Evolutionary conservation across 2,888 invertebrate genomes (phyloP).

Genomic region (Ormyrus labotus): DNA sequence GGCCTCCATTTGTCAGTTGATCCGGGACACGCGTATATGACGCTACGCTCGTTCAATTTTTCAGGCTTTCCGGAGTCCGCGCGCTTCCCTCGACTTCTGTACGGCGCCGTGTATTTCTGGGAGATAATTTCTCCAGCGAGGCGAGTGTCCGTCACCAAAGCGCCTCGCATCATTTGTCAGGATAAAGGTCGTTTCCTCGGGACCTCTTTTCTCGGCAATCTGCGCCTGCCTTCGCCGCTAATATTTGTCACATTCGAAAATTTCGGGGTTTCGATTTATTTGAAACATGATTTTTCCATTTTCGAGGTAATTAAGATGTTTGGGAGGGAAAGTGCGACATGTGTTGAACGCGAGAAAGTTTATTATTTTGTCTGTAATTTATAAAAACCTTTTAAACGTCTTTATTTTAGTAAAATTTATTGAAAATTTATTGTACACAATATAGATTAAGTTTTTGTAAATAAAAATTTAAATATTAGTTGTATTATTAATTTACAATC

Average conservation of each 20-base stretch:
- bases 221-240: not conserved
- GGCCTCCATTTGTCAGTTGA: slow-evolving; percentile 44
- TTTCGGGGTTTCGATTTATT: not conserved
- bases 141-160: slow-evolving; percentile 28
- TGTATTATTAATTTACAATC: too few relatives aligned
- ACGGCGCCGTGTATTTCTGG: slow-evolving; percentile 50
- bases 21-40: slow-evolving; percentile 43
- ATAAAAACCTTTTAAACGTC: too few relatives aligned
- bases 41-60: slow-evolving; percentile 57
- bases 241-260: slow-evolving; percentile 36
- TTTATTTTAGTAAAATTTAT: too few relatives aligned
- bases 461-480: too few relatives aligned
- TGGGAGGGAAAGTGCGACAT: not conserved
- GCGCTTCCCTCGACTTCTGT: slow-evolving; percentile 9
- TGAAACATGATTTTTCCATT: slow-evolving; percentile 30
- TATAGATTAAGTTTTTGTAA: too few relatives aligned
- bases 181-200: slow-evolving; percentile 36
- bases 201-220: slow-evolving; percentile 22
- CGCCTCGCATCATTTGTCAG: slow-evolving; percentile 55
- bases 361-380: too few relatives aligned
- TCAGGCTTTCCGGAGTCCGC: slow-evolving; percentile 53
- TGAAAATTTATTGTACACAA: too few relatives aligned
- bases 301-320: slow-evolving; percentile 18
- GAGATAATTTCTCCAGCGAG: slow-evolving; percentile 56
- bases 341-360: too few relatives aligned